phyloP scores from a whole-genome alignment of 1,140 invertebrate species.

The Brachionus manjavacas region DNA sequence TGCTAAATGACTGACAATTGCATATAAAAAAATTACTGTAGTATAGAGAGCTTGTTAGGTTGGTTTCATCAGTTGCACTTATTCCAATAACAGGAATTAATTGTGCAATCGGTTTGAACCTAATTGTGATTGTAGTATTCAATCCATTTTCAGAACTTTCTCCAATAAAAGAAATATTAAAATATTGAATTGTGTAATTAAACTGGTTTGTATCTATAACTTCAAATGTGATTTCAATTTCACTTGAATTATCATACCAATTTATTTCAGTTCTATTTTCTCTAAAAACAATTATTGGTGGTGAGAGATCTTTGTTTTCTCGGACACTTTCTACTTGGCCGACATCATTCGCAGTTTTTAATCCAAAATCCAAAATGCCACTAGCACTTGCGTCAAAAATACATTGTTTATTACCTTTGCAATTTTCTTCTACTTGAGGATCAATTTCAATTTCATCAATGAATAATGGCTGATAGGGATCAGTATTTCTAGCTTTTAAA shows the following conservation, averaged over 20 bases:
- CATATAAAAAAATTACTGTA: not conserved
- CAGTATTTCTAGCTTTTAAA: not conserved
- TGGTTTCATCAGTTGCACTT: not conserved
- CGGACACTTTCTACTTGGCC: not conserved
- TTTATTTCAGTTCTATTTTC: not conserved
- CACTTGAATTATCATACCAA: not conserved
- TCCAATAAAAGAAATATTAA: no score
- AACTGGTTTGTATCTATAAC: not conserved
- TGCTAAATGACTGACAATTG: not conserved
- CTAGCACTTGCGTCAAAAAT: not conserved
- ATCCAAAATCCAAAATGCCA: not conserved
- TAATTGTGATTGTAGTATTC: not conserved
- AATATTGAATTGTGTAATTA: not conserved
- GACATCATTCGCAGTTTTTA: not conserved
- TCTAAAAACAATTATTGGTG: not conserved
- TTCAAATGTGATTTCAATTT: not conserved
- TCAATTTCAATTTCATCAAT: not conserved
- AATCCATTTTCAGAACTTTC: not conserved
- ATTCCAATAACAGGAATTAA: not conserved
- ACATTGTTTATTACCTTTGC: not conserved
- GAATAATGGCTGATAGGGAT: not conserved
- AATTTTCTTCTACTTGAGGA: not conserved
- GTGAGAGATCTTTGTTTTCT: not conserved
- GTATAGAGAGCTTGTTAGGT: not conserved
- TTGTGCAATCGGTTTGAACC: not conserved